Percentiles rank a stretch among this genome's conserved stretches.
phyloP scores from a whole-genome alignment of 30 jellyfish, hydroid and myxozoan genomes.

The Morbakka virulenta region DNA sequence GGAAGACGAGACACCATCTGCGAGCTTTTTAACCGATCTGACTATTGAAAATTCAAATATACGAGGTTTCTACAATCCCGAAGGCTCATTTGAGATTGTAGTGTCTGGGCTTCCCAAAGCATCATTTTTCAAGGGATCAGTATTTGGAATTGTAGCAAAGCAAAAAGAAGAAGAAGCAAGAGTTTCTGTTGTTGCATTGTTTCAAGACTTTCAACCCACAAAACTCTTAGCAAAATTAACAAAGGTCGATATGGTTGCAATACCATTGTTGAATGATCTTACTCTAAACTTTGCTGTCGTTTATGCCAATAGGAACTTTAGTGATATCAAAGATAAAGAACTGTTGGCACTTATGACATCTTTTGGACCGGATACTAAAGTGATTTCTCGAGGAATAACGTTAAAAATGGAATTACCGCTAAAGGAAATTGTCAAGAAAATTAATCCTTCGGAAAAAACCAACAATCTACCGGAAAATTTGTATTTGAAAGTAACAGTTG shows the following conservation, averaged over 20 bases:
- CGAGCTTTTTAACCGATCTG: too few relatives aligned
- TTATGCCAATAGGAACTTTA: constrained; percentile 40
- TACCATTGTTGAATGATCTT: constrained; percentile 57
- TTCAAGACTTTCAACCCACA: constrained; percentile 48
- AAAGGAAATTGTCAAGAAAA: constrained; percentile 51
- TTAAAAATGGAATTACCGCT: constrained; percentile 50
- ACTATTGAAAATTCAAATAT: constrained; percentile 21
- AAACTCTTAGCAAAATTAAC: constrained; percentile 33
- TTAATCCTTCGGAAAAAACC: constrained; percentile 32
- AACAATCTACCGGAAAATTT: constrained; percentile 52
- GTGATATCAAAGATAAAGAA: constrained; percentile 37
- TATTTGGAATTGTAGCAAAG: constrained; percentile 45
- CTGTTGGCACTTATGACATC: constrained; percentile 23
- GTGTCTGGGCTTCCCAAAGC: constrained; percentile 48
- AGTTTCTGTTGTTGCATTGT: constrained; percentile 36
- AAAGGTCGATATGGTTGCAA: constrained; percentile 49
- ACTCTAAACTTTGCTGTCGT: constrained; percentile 51
- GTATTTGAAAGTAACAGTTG: constrained; percentile 35
- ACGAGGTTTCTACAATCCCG: constrained; percentile 52
- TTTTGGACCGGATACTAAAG: constrained; percentile 26
- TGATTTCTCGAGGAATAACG: constrained; percentile 47
- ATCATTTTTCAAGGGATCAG: constrained; percentile 22
- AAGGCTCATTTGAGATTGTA: constrained; percentile 49
- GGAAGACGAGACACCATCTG: too few relatives aligned
- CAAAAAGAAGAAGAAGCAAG: constrained; percentile 36